Percentiles rank a stretch among this genome's conserved stretches.
Evolutionary conservation across 2,797 vertebrate genomes (phyloP).

Genomic region (Heteromormyrus szaboi): DNA sequence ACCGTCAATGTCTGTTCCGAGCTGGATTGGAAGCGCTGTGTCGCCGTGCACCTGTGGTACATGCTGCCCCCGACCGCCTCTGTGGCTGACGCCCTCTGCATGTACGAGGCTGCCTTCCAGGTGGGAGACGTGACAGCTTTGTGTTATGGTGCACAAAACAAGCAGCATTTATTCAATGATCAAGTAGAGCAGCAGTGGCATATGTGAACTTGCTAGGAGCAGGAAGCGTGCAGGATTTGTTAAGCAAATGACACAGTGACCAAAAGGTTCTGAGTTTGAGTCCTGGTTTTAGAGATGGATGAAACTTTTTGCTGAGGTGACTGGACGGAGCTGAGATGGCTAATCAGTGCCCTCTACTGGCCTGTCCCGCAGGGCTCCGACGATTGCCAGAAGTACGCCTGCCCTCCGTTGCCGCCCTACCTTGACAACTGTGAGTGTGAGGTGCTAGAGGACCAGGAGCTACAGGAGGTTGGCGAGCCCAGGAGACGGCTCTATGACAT

Average conservation of each 20-base stretch:
- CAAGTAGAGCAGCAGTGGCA: background rate
- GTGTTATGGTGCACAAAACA: background rate
- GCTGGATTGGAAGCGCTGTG: slow-evolving; percentile 87
- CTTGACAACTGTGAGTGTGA: slow-evolving; percentile 57
- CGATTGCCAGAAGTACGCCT: slow-evolving; percentile 72
- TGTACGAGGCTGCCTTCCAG: slow-evolving; percentile 83
- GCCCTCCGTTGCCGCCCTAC: slow-evolving; percentile 79
- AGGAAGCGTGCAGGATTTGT: background rate
- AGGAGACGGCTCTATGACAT: slow-evolving; percentile 70
- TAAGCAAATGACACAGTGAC: background rate
- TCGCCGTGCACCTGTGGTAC: slow-evolving; percentile 91
- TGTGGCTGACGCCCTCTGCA: slow-evolving; percentile 73
- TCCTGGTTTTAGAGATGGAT: background rate
- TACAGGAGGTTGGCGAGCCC: slow-evolving; percentile 36
- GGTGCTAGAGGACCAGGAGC: slow-evolving; percentile 46
- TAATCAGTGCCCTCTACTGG: background rate
- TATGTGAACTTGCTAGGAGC: background rate
- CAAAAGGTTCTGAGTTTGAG: background rate
- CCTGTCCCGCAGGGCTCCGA: slow-evolving; percentile 58
- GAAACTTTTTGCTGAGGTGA: background rate
- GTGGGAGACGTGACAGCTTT: slow-evolving; percentile 42
- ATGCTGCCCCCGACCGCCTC: slow-evolving; percentile 87
- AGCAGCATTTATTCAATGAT: background rate
- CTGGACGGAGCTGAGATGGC: background rate
- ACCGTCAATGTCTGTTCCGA: slow-evolving; percentile 76